Evolutionary conservation across 2,888 invertebrate species (phyloP), one percentile per base, ranked within the genome.

Genomic region (Auanema freiburgensis): DNA sequence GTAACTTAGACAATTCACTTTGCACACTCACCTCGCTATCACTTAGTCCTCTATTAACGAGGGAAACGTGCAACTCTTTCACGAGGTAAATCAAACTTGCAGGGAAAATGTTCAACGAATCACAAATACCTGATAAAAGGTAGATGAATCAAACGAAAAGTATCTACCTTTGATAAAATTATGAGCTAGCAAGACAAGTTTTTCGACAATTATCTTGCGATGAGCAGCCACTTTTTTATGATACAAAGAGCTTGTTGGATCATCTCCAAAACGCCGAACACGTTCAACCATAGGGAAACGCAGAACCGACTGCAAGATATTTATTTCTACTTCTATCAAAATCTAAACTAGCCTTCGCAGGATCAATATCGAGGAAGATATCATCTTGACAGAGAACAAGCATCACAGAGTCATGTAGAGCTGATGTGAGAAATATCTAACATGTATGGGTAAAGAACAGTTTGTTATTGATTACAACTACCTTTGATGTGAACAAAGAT

Each of bases 371-470:
- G 57, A 95, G 88, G 85, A 91, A 92, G 85, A 90, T 90, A 83
- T 95, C 93, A 81, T 92, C 92, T 49, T 92, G 92, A 84, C 91
- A 91, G 44, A 97, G 87, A 51, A 96, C 88, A 25, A 74, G 82
- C 89, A 95, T 91, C 56, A 97, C 90, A 0, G 97, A 94, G 51
- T 90, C 90, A 84, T 93, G 91, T 12, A 97, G 87, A 0, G 94
- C 92, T 1, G 94, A 92, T 2, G 93, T 91, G 23, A 98, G 88
- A 86, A 96, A 97, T 79, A 94, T 89, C 78, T 79, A 51, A 14
- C 63, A 65, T 21, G 41, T 33, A 18, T 33, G 33, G 8, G 33
- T 33, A 5, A 33, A 33, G 8, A 33, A 33, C 44, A 52, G 14
- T 21, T 10, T 5, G 4, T 14, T 16, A 21, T 24, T n/a, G n/a